Evolutionary conservation across 2,113 vertebrate genomes (phyloP).

Genomic region (Aphyosemion australe): DNA sequence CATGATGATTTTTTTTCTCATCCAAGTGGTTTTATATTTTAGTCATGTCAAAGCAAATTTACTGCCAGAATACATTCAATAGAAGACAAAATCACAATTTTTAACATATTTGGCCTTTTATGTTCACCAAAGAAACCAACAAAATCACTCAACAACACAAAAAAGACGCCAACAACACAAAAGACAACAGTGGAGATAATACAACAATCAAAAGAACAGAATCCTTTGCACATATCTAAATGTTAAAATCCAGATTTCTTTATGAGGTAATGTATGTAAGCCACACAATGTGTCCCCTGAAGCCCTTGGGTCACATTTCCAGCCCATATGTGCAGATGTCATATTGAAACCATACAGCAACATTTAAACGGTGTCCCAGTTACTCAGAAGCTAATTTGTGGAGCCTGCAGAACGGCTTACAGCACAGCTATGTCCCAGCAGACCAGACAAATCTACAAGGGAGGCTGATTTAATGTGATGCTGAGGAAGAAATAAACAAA

Average conservation of each 20-base stretch:
- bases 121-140: neutral
- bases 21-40: too few relatives aligned
- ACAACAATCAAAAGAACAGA: neutral
- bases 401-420: conserved; percentile 5
- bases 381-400: conserved; percentile 49
- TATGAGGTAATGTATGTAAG: conserved; percentile 22
- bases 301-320: conserved; percentile 29
- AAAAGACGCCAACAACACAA: neutral
- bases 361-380: conserved; percentile 38
- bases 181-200: neutral
- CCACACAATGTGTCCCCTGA: conserved; percentile 21
- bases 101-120: neutral
- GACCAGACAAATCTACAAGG: conserved; percentile 51
- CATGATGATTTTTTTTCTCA: too few relatives aligned
- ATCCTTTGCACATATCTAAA: neutral
- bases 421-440: conserved; percentile 39
- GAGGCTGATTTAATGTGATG: conserved; percentile 61
- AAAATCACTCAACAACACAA: neutral
- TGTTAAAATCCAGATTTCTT: neutral
- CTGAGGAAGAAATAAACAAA: conserved; percentile 53
- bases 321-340: conserved; percentile 39
- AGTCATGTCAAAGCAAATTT: too few relatives aligned
- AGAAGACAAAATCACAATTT: neutral
- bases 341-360: conserved; percentile 36
- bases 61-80: neutral